Conservation (phyloP, 2,113 vertebrate species). For the Caracal caracal region DNA sequence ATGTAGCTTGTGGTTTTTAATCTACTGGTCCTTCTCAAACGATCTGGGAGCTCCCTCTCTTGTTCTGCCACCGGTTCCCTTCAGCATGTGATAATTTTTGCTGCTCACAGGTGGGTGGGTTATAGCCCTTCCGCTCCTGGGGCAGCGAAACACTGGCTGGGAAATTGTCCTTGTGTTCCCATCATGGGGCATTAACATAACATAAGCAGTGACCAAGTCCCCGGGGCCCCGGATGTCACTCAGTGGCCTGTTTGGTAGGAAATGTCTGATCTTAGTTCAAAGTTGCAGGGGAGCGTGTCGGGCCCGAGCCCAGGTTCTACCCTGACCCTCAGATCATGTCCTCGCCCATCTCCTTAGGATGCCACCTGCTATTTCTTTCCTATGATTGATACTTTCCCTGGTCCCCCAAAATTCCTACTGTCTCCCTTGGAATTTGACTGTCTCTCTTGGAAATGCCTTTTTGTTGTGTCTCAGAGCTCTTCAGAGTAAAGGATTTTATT, state of each 20-base stretch:
- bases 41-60: accelerated
- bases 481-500: background rate
- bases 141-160: accelerated
- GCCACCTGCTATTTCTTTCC: background rate
- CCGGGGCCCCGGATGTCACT: background rate
- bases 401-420: background rate
- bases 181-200: background rate
- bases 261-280: background rate
- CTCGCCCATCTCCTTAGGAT: background rate
- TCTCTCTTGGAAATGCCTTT: background rate
- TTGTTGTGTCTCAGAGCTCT: background rate
- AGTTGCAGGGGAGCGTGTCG: background rate
- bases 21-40: background rate
- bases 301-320: accelerated
- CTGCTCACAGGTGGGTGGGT: background rate
- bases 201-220: background rate
- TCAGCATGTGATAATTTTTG: background rate
- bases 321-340: background rate
- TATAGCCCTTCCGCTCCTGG: accelerated
- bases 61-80: background rate
- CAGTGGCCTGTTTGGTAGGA: background rate
- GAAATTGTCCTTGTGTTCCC: background rate
- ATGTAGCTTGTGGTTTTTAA: slow-evolving; percentile 42
- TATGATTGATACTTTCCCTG: background rate
- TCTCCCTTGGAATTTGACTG: background rate